These are phyloP conservation scores for Lamellibrachia columna DNA, from an alignment of 2,888 invertebrate species.

Conservation along the genomic window DNA sequence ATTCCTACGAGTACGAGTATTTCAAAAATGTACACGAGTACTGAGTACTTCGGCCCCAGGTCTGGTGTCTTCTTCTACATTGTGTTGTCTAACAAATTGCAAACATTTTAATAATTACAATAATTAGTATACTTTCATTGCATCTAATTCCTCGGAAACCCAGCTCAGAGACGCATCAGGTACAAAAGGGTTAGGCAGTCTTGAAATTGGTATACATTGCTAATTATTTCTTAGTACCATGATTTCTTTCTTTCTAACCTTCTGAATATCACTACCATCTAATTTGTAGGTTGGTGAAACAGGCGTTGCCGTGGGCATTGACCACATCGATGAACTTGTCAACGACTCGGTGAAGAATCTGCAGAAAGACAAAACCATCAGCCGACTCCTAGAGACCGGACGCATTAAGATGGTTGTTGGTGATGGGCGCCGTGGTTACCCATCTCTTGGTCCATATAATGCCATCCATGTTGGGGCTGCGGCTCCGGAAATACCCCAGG, in stretches of 20 bases:
- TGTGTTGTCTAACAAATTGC: too few relatives aligned
- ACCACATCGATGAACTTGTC: slow-evolving; percentile 65
- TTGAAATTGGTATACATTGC: background rate
- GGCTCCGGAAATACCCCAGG: slow-evolving; percentile 64
- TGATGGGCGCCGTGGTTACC: slow-evolving; percentile 64
- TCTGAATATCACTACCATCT: background rate
- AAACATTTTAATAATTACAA: too few relatives aligned
- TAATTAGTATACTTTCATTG: too few relatives aligned
- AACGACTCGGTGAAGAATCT: slow-evolving; percentile 81
- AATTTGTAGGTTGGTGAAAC: slow-evolving; percentile 58
- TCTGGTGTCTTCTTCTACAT: too few relatives aligned
- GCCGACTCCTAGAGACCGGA: slow-evolving; percentile 52
- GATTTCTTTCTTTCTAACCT: background rate
- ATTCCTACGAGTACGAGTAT: too few relatives aligned
- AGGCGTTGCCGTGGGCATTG: slow-evolving; percentile 65
- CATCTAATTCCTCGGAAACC: too few relatives aligned
- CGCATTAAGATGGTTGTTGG: slow-evolving; percentile 60
- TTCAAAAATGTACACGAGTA: too few relatives aligned
- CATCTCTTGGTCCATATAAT: slow-evolving; percentile 62
- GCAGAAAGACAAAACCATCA: slow-evolving; percentile 50
- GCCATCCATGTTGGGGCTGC: slow-evolving; percentile 68
- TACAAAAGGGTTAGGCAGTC: too few relatives aligned
- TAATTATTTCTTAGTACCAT: background rate
- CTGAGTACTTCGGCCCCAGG: too few relatives aligned
- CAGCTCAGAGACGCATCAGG: too few relatives aligned